Evolutionary conservation across 2,797 vertebrate species (phyloP).

Genomic region (Thripadectes ignobilis): DNA sequence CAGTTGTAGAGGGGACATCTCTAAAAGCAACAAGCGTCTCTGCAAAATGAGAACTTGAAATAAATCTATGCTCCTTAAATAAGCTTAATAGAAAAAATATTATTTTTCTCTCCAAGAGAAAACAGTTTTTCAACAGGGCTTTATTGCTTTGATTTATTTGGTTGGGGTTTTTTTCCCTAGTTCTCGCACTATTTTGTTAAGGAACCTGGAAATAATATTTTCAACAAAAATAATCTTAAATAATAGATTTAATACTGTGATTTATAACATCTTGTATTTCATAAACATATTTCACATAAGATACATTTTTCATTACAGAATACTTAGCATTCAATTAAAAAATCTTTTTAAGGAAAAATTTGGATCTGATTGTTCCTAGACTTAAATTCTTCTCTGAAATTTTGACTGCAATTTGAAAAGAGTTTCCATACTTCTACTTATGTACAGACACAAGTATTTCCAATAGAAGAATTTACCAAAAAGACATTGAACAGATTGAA

Average conservation of each 20-base stretch:
- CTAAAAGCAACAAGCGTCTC: neutral
- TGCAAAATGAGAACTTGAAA: neutral
- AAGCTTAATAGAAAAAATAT: neutral
- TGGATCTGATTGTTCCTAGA: neutral
- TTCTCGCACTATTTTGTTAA: neutral
- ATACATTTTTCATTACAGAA: neutral
- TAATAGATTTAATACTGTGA: neutral
- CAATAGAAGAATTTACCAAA: neutral
- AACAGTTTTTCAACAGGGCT: neutral
- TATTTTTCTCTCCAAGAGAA: neutral
- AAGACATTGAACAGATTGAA: neutral
- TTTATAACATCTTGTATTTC: neutral
- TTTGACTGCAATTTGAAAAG: neutral
- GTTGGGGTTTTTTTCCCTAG: rapidly evolving
- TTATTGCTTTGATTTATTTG: neutral
- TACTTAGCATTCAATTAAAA: neutral
- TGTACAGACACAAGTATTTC: neutral
- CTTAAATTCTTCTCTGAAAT: neutral
- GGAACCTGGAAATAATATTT: neutral
- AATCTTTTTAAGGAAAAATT: neutral
- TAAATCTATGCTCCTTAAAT: neutral
- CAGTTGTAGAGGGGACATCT: neutral
- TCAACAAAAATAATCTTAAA: neutral
- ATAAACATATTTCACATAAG: neutral
- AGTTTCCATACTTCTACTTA: neutral